phyloP scores from a whole-genome alignment of 1,140 invertebrate species.

The Spodoptera frugiperda region DNA sequence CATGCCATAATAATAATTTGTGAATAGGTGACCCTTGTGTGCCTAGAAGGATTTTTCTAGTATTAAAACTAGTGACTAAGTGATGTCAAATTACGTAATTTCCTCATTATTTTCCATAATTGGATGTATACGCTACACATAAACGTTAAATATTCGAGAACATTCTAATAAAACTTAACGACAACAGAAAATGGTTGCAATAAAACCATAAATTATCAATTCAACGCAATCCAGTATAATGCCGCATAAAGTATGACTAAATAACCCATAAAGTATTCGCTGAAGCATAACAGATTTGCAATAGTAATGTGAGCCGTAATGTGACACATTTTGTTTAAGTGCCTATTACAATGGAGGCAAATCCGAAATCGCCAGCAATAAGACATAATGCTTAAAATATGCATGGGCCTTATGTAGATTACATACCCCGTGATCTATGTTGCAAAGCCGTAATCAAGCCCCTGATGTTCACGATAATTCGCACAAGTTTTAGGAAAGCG shows the following conservation, averaged over 20 bases:
- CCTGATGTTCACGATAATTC: slow-evolving; percentile 5
- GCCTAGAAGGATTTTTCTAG: neutral
- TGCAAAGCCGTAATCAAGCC: slow-evolving; percentile 3
- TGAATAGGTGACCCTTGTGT: too few species aligned
- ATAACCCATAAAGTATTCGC: slow-evolving; percentile 60
- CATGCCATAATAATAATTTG: too few species aligned
- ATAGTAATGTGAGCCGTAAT: slow-evolving; percentile 58
- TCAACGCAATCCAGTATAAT: slow-evolving; percentile 51
- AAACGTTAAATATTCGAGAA: neutral
- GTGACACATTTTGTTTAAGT: slow-evolving; percentile 65
- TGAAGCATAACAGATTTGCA: slow-evolving; percentile 55
- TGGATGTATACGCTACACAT: neutral
- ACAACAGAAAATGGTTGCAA: slow-evolving; percentile 40
- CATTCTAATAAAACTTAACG: slow-evolving; percentile 42
- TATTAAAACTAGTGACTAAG: neutral
- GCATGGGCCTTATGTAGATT: slow-evolving; percentile 19
- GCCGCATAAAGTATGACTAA: slow-evolving; percentile 57
- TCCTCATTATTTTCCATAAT: too few species aligned
- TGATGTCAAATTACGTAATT: neutral
- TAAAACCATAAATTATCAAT: slow-evolving; percentile 52
- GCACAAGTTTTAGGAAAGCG: neutral
- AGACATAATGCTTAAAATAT: slow-evolving; percentile 36
- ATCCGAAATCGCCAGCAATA: slow-evolving; percentile 41
- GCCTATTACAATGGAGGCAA: slow-evolving; percentile 57
- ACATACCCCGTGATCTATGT: slow-evolving; percentile 5